Conservation (phyloP, 1,140 invertebrate genomes). For the Psix sp. region DNA sequence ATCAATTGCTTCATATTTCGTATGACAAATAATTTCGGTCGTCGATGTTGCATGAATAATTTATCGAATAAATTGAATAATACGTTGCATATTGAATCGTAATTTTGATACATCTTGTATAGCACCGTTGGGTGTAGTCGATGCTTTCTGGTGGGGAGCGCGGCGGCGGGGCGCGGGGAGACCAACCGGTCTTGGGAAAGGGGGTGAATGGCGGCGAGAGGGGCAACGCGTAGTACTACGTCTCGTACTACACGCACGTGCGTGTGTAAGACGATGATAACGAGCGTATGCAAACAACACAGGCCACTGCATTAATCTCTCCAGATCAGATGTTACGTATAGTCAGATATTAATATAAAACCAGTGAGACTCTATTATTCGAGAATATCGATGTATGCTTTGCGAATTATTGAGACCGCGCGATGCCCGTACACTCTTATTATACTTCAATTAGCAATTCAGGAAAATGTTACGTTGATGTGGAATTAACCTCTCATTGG, state of each 20-base stretch:
- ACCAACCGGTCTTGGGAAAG: constrained; percentile 16
- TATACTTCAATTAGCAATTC: constrained; percentile 15
- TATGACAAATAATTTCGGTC: background rate
- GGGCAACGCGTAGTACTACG: constrained; percentile 69
- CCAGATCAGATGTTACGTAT: constrained; percentile 37
- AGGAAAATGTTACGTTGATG: constrained; percentile 18
- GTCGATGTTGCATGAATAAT: constrained; percentile 24
- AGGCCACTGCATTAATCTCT: constrained; percentile 42
- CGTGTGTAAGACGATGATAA: constrained; percentile 69
- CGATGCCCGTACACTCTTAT: constrained; percentile 15
- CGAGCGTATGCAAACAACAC: constrained; percentile 63
- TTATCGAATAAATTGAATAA: constrained; percentile 41
- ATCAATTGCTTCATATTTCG: no score
- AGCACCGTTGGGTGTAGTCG: constrained; percentile 48
- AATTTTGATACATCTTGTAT: constrained; percentile 52
- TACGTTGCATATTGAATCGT: constrained; percentile 44
- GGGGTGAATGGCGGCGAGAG: constrained; percentile 30
- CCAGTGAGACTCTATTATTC: constrained; percentile 32
- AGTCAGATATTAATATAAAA: constrained; percentile 17
- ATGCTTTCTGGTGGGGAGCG: constrained; percentile 20
- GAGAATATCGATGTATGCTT: constrained; percentile 17
- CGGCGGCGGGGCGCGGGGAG: constrained; percentile 2
- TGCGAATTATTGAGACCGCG: constrained; percentile 12
- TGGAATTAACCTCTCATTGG: constrained; percentile 37
- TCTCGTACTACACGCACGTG: constrained; percentile 73